phyloP scores from a whole-genome alignment of 2,888 invertebrate genomes.

The Drosophila buzzatii region DNA sequence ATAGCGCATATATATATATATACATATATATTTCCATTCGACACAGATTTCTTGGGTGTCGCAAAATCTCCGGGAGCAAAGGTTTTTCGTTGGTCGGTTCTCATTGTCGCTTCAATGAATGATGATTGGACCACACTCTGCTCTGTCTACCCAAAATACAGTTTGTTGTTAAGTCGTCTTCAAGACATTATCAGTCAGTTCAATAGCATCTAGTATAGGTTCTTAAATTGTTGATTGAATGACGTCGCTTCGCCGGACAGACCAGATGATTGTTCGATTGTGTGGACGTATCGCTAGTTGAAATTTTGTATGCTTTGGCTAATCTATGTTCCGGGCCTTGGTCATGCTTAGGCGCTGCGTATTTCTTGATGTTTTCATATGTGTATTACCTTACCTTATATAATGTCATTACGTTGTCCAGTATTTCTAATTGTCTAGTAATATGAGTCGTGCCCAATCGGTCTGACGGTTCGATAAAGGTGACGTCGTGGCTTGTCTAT shows the following conservation, averaged over 20 bases:
- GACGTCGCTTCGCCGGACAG: constrained; percentile 15
- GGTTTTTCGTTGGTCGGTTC: constrained; percentile 50
- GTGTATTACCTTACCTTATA: constrained; percentile 1
- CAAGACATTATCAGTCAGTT: constrained; percentile 29
- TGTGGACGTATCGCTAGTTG: not conserved
- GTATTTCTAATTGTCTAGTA: constrained; percentile 17
- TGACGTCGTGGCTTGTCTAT: constrained; percentile 46
- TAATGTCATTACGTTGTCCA: constrained; percentile 2
- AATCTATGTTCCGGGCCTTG: not conserved
- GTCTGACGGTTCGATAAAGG: constrained; percentile 26
- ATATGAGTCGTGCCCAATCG: constrained; percentile 4
- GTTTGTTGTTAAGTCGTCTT: constrained; percentile 26
- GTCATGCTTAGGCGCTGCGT: not conserved
- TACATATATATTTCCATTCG: constrained; percentile 27
- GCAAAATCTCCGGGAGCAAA: constrained; percentile 80
- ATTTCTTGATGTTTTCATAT: not conserved
- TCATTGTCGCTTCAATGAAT: constrained; percentile 58
- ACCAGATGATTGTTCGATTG: not conserved
- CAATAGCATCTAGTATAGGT: not conserved
- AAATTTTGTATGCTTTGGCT: not conserved
- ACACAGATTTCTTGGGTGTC: constrained; percentile 57
- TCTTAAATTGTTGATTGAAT: constrained; percentile 21
- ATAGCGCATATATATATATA: constrained; percentile 1
- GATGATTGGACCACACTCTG: constrained; percentile 22
- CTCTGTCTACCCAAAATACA: constrained; percentile 2